These are phyloP conservation scores for Nannobrachium achirus DNA, from an alignment of 2,113 vertebrate species.

Conservation along the genomic window DNA sequence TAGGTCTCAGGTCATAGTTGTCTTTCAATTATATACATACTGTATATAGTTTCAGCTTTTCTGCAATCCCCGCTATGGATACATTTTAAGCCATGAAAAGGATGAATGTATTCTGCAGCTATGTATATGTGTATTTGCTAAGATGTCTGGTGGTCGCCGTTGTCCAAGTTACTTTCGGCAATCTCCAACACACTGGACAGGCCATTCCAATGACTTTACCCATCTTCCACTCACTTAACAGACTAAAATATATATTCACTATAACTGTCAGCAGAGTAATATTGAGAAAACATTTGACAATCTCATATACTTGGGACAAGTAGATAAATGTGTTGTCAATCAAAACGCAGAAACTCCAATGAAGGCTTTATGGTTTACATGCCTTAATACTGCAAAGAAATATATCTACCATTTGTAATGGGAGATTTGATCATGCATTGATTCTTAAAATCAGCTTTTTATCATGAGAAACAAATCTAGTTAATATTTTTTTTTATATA, in stretches of 20 bases:
- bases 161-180: slow-evolving; percentile 26
- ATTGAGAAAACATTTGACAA: not conserved
- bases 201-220: slow-evolving; percentile 29
- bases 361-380: slow-evolving; percentile 24
- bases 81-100: slow-evolving; percentile 46
- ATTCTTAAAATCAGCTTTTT: no score
- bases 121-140: slow-evolving; percentile 31
- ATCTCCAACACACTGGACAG: slow-evolving; percentile 15
- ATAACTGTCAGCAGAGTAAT: slow-evolving; percentile 25
- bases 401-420: slow-evolving; percentile 24
- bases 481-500: no score
- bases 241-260: slow-evolving; percentile 29
- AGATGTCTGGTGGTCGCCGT: slow-evolving; percentile 5
- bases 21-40: slow-evolving; percentile 23
- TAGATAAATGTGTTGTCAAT: slow-evolving; percentile 58
- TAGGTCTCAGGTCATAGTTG: slow-evolving; percentile 69
- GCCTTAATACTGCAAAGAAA: slow-evolving; percentile 15
- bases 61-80: slow-evolving; percentile 40
- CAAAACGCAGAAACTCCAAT: slow-evolving; percentile 28
- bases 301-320: slow-evolving; percentile 1
- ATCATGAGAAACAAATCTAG: no score
- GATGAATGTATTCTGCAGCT: slow-evolving; percentile 60
- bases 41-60: slow-evolving; percentile 35
- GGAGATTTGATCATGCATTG: no score
- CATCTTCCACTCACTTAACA: slow-evolving; percentile 50